A percentile compares a stretch with the other conserved stretches of the same genome.
These are phyloP conservation scores for Etheostoma cragini DNA, from an alignment of 2,113 vertebrate genomes.

Conservation along the genomic window DNA sequence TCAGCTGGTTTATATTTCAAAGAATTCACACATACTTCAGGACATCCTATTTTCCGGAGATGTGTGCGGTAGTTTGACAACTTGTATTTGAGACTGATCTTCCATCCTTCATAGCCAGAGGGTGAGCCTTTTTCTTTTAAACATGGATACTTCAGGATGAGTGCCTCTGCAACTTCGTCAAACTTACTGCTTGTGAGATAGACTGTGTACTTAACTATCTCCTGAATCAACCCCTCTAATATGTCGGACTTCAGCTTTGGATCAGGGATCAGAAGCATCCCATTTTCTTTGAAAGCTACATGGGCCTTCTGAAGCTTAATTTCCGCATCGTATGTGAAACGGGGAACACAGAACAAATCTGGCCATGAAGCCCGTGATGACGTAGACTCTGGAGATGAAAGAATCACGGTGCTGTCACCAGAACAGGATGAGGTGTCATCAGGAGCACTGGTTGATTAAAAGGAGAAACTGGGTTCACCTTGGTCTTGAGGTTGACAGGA, in stretches of 20 bases:
- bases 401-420: too few relatives aligned
- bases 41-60: constrained; percentile 30
- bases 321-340: constrained; percentile 18
- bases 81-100: constrained; percentile 21
- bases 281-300: background rate
- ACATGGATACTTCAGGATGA: constrained; percentile 35
- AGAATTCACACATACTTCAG: constrained; percentile 40
- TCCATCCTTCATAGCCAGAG: constrained; percentile 11
- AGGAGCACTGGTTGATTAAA: too few relatives aligned
- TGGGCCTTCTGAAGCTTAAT: background rate
- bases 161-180: constrained; percentile 29
- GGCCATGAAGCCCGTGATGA: constrained; percentile 32
- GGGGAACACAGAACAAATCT: constrained; percentile 20
- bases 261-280: background rate
- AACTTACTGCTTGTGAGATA: constrained; percentile 18
- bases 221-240: constrained; percentile 4
- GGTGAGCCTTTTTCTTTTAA: constrained; percentile 17
- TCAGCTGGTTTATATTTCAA: constrained; percentile 21
- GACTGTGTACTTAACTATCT: constrained; percentile 24
- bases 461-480: too few relatives aligned
- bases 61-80: constrained; percentile 33
- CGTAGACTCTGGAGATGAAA: too few relatives aligned
- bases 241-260: constrained; percentile 9
- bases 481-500: too few relatives aligned
- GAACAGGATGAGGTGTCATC: too few relatives aligned